Base-by-base conservation (phyloP, 35 echinoderm and acorn worm genomes). In the Nesometra sesokonis region DNA sequence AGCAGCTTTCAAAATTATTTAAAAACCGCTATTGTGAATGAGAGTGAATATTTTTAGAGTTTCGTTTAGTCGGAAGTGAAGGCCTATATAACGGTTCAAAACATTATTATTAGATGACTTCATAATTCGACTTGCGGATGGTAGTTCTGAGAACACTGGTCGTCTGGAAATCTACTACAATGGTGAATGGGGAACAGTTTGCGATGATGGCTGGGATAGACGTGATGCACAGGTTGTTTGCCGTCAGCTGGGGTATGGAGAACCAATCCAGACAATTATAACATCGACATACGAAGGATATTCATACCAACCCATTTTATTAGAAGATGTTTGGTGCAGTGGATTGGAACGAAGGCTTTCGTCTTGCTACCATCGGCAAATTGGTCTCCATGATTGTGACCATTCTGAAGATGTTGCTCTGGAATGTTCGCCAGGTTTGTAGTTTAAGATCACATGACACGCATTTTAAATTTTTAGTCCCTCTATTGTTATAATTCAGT, bases 371-470 rank as follows among this genome's bases (percentile, higher is more conserved):
- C 80, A 89, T 78, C 43, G 21, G 9, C 80, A 46, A 11, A 32
- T 84, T 3, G 80, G 81, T n/a, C 29, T 57, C 0, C 88, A 89
- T 76, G 46, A 84, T 34, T 89, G 88, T 38, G 88, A 83, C 29
- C 88, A 89, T 46, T 84, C 81, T 19, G 39, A 89, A 30, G 88
- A 89, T 32, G 88, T 47, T 2, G 81, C 32, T 33, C 46, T 84
- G 31, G 46, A 11, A n/a, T 89, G 88, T 32, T 39, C 27, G 46
- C 32, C 32, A 33, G n/a, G n/a, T 30, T 78, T 29, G 80, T n/a
- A n/a, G n/a, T n/a, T n/a, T n/a, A n/a, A n/a, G n/a, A n/a, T n/a
- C n/a, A n/a, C n/a, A n/a, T n/a, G n/a, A n/a, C n/a, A n/a, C n/a
- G n/a, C n/a, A n/a, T n/a, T n/a, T n/a, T n/a, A n/a, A n/a, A n/a